Percentiles rank a stretch among this genome's conserved stretches.
Evolutionary conservation across 2,797 vertebrate species (phyloP).

Genomic region (Adrianichthys oophorus): DNA sequence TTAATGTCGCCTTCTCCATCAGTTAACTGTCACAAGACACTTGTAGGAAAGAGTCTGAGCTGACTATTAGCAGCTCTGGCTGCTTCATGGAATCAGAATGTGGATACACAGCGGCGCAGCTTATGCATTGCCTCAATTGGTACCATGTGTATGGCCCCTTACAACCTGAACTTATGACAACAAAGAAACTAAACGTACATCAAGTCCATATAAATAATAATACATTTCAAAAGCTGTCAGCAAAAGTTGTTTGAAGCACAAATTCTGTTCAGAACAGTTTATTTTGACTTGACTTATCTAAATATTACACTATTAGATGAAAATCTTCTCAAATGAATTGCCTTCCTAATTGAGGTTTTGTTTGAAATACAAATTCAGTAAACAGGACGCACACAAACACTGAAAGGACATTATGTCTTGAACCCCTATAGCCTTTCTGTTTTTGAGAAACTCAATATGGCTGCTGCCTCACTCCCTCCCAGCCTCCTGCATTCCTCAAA

Average conservation of each 20-base stretch:
- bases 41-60: neutral
- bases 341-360: neutral
- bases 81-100: neutral
- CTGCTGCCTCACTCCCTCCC: slow-evolving; percentile 28
- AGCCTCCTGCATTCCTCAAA: slow-evolving; percentile 66
- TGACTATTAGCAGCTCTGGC: neutral
- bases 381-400: slow-evolving; percentile 3
- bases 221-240: too few species aligned
- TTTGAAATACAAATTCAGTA: neutral
- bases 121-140: neutral
- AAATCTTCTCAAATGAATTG: too few species aligned
- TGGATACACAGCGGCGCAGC: neutral
- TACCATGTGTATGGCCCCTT: neutral
- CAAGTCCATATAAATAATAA: neutral
- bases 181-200: neutral
- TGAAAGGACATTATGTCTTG: slow-evolving; percentile 19
- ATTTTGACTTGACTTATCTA: too few species aligned
- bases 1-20: neutral
- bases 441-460: slow-evolving; percentile 58
- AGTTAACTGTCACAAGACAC: slow-evolving; percentile 1
- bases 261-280: too few species aligned
- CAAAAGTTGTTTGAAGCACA: neutral
- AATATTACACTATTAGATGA: too few species aligned
- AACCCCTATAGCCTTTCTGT: slow-evolving; percentile 15
- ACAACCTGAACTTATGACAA: neutral